Conservation (phyloP, 1,140 invertebrate species). For the Glossosoma conforme region DNA sequence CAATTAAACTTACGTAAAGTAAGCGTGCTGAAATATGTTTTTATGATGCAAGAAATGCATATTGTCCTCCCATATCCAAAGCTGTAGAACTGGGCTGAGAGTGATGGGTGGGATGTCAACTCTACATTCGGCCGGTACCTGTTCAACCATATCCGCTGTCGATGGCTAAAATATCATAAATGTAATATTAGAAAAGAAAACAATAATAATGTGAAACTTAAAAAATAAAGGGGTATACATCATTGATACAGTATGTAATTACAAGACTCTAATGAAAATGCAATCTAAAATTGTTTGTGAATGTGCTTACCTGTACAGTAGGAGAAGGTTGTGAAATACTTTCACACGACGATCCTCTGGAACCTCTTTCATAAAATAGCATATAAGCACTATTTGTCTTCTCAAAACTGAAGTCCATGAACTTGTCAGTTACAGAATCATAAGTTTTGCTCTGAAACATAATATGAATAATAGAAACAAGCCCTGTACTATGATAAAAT, state of each 20-base stretch:
- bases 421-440: conserved; percentile 92
- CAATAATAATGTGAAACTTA: not conserved
- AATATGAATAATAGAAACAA: no score
- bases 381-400: conserved; percentile 98
- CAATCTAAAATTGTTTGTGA: not conserved
- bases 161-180: conserved; percentile 20
- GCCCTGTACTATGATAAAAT: conserved; percentile 14
- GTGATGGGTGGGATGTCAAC: conserved; percentile 25
- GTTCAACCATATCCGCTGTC: conserved; percentile 25
- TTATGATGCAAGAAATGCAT: conserved; percentile 92
- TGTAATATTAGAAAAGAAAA: not conserved
- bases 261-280: no score
- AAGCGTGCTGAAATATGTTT: conserved; percentile 93
- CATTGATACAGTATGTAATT: no score
- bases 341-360: conserved; percentile 39
- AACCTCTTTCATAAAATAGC: conserved; percentile 87
- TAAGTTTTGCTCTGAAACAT: conserved; percentile 91
- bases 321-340: conserved; percentile 44
- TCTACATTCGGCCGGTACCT: conserved; percentile 17
- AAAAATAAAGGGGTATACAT: no score
- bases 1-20: conserved; percentile 71
- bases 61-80: conserved; percentile 95
- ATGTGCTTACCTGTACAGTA: conserved; percentile 40
- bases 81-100: conserved; percentile 74
- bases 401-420: conserved; percentile 96